Evolutionary conservation across 2,888 invertebrate genomes (phyloP).

Genomic region (Sminthurinus aureus): DNA sequence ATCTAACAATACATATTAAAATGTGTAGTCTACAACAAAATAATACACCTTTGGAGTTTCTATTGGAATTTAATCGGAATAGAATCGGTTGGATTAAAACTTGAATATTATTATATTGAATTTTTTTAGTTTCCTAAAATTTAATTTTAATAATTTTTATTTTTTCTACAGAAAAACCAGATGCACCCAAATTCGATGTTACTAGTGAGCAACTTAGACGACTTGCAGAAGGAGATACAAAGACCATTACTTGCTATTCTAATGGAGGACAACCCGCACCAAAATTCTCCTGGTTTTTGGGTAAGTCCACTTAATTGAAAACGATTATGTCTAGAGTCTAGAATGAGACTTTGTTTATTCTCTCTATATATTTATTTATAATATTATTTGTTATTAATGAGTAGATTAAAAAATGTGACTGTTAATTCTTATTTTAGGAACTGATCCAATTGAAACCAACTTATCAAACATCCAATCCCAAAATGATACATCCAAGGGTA

Average conservation of each 20-base stretch:
- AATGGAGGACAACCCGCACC: slow-evolving; percentile 53
- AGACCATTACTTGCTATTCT: slow-evolving; percentile 49
- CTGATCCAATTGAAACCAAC: neutral
- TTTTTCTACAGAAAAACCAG: slow-evolving; percentile 54
- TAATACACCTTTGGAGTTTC: no score
- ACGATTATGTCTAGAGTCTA: no score
- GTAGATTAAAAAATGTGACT: neutral
- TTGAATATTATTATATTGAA: no score
- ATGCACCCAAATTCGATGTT: slow-evolving; percentile 21
- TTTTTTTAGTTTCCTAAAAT: no score
- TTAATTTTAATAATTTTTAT: neutral
- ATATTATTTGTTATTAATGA: neutral
- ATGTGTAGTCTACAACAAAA: no score
- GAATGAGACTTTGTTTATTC: no score
- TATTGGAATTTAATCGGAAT: no score
- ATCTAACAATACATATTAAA: no score
- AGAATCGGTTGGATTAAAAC: no score
- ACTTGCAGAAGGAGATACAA: slow-evolving; percentile 23
- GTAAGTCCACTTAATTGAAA: slow-evolving; percentile 46
- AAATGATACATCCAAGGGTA: neutral
- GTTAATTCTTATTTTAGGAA: neutral
- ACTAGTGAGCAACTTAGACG: neutral
- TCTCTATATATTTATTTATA: no score
- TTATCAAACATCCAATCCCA: neutral
- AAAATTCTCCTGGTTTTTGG: slow-evolving; percentile 58